Conservation (phyloP, 2,113 vertebrate species). For the Rhinolophus sinicus region DNA sequence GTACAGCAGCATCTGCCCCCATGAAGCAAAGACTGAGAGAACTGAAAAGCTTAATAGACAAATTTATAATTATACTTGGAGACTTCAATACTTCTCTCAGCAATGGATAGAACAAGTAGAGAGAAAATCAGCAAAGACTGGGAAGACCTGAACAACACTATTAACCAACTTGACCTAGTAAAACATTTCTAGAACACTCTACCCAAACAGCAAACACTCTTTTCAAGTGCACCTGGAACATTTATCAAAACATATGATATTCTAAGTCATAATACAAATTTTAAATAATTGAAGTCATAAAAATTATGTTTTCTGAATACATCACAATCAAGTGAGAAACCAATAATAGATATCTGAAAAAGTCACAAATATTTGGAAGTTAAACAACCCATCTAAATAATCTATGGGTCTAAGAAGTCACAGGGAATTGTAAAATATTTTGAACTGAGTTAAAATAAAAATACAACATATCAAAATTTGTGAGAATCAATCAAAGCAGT, state of each 20-base stretch:
- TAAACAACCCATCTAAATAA: background rate
- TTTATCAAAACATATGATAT: background rate
- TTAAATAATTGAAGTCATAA: background rate
- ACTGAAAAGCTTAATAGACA: no score
- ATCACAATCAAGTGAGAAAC: slow-evolving; percentile 20
- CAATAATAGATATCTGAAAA: background rate
- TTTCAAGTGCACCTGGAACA: background rate
- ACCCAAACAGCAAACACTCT: background rate
- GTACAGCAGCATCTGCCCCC: no score
- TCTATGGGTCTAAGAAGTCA: background rate
- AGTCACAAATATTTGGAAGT: background rate
- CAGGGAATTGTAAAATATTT: background rate
- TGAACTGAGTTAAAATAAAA: background rate
- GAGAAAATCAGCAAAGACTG: background rate
- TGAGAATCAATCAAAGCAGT: background rate
- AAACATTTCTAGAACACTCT: background rate
- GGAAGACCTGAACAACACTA: background rate
- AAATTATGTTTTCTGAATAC: background rate
- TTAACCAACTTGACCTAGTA: background rate
- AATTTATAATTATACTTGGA: slow-evolving; percentile 16
- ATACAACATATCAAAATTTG: background rate
- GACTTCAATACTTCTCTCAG: background rate
- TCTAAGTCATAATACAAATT: background rate
- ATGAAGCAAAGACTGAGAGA: no score
- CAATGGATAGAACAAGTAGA: background rate